Evolutionary conservation across 2,888 invertebrate genomes (phyloP).

Genomic region (Miltochrista miniata): DNA sequence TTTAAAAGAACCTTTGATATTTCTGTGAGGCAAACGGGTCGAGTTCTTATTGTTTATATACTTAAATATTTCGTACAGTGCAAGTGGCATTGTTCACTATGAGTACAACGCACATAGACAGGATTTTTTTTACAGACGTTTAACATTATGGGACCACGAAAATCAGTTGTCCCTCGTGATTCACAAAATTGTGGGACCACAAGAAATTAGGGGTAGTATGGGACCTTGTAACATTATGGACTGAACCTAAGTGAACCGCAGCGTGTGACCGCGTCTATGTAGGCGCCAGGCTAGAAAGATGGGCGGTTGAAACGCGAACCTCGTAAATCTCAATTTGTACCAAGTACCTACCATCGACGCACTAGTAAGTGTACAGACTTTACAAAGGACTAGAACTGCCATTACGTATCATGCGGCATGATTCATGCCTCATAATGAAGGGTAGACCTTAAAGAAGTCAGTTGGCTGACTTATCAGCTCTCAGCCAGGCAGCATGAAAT

Average conservation of each 20-base stretch:
- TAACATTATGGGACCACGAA: too few species aligned
- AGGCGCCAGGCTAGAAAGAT: constrained; percentile 28
- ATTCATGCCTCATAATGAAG: neutral
- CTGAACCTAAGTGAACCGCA: constrained; percentile 17
- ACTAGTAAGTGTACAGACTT: constrained; percentile 39
- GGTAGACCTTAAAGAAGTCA: too few species aligned
- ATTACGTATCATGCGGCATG: neutral
- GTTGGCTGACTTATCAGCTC: neutral
- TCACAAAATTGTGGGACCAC: too few species aligned
- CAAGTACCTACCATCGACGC: constrained; percentile 41
- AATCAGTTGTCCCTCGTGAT: too few species aligned
- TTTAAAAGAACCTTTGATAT: too few species aligned
- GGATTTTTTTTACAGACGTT: too few species aligned
- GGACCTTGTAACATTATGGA: neutral
- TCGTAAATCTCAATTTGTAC: constrained; percentile 54
- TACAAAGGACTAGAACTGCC: constrained; percentile 10
- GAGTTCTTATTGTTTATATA: too few species aligned
- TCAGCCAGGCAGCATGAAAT: neutral
- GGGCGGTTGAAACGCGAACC: constrained; percentile 31
- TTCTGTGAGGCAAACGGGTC: too few species aligned
- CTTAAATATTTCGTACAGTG: too few species aligned
- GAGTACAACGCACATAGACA: too few species aligned
- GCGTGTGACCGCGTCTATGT: constrained; percentile 29
- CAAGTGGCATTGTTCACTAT: too few species aligned
- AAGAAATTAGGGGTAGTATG: too few species aligned